A percentile compares a stretch with the other conserved stretches of the same genome.
Evolutionary conservation across 2,888 invertebrate genomes (phyloP).

Genomic region (Meandrusa payeni): DNA sequence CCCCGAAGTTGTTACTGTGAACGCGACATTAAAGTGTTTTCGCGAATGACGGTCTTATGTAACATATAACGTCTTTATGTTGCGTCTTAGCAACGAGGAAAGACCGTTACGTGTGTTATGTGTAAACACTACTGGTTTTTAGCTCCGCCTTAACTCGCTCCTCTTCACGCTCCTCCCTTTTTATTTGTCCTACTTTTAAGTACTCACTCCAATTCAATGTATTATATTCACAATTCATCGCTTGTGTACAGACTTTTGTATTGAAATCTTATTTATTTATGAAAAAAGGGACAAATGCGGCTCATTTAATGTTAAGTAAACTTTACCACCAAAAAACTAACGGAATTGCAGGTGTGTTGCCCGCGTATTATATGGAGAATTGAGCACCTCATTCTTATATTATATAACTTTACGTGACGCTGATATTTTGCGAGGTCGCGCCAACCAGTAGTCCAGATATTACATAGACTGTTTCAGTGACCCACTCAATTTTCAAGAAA

Average conservation of each 20-base stretch:
- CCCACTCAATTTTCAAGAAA: too few species aligned
- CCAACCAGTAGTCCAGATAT: too few species aligned
- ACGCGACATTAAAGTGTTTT: constrained; percentile 41
- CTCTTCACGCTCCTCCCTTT: constrained; percentile 72
- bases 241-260: not conserved
- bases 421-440: too few species aligned
- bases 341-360: too few species aligned
- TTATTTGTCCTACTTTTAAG: constrained; percentile 65
- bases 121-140: constrained; percentile 67
- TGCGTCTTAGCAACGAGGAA: constrained; percentile 61
- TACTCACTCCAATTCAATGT: constrained; percentile 49
- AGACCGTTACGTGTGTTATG: constrained; percentile 63
- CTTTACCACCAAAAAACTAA: too few species aligned
- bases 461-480: too few species aligned
- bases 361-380: too few species aligned
- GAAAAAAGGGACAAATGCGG: too few species aligned
- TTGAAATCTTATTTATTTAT: not conserved
- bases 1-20: constrained; percentile 23
- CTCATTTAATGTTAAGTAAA: too few species aligned
- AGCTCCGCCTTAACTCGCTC: constrained; percentile 69
- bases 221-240: constrained; percentile 50
- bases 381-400: too few species aligned
- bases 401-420: too few species aligned
- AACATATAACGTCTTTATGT: constrained; percentile 55
- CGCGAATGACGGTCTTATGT: constrained; percentile 40